A percentile compares a stretch with the other conserved stretches of the same genome.
Evolutionary conservation across 2,113 vertebrate species (phyloP).

Genomic region (Anhinga anhinga): DNA sequence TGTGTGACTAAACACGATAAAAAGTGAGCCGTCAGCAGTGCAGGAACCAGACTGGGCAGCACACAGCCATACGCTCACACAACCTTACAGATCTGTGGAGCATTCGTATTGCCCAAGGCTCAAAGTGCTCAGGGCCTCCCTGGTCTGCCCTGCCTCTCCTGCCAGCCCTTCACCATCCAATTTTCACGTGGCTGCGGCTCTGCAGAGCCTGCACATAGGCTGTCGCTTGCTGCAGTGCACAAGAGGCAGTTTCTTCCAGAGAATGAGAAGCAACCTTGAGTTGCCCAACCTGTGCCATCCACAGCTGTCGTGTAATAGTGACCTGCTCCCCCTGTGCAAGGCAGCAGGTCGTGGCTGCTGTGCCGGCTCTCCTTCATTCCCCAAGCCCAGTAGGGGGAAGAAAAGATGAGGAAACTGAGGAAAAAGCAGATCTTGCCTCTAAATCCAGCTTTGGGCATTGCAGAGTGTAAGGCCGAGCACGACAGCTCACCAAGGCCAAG

Average conservation of each 20-base stretch:
- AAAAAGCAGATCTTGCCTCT: not conserved
- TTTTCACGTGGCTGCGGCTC: not conserved
- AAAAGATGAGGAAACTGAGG: not conserved
- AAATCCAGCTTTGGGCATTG: not conserved
- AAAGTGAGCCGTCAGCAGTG: not conserved
- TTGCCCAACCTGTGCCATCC: not conserved
- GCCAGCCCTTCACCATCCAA: not conserved
- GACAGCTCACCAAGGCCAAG: not conserved
- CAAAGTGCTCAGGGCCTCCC: not conserved
- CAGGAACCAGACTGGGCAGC: not conserved
- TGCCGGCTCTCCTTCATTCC: not conserved
- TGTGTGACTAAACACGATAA: fast-evolving
- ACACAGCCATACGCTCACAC: fast-evolving
- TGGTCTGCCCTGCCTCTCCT: not conserved
- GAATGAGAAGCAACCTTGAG: not conserved
- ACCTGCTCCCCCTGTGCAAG: not conserved
- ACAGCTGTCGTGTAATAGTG: fast-evolving
- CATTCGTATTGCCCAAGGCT: fast-evolving
- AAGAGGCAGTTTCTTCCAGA: not conserved
- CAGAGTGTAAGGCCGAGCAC: not conserved
- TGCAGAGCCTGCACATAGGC: not conserved
- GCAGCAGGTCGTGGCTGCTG: not conserved
- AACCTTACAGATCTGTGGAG: not conserved
- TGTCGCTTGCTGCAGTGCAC: not conserved
- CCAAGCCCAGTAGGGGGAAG: fast-evolving